A percentile compares a stretch with the other conserved stretches of the same genome.
Conservation (phyloP, 1,140 invertebrate genomes). For the Eufriesea mexicana region DNA sequence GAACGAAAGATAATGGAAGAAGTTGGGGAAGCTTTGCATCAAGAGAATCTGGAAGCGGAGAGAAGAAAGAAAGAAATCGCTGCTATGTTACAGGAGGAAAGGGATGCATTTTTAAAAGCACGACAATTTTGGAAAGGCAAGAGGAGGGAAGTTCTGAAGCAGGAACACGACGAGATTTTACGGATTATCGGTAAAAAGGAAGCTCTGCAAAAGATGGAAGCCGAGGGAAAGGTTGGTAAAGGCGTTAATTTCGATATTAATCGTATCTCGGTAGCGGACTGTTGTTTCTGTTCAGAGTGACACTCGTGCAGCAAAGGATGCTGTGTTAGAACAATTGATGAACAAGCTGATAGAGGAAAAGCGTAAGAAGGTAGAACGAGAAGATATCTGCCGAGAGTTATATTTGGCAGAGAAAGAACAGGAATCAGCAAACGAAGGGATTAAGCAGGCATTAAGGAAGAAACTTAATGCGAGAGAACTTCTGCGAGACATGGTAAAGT, state of each 20-base stretch:
- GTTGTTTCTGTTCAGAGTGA: not conserved
- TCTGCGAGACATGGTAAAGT: conserved; percentile 23
- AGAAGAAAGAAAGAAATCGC: not conserved
- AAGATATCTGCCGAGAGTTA: conserved; percentile 15
- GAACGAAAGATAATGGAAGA: conserved; percentile 50
- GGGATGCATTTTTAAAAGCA: conserved; percentile 25
- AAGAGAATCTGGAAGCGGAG: conserved; percentile 11
- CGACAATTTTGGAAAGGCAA: conserved; percentile 49
- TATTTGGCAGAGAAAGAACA: conserved; percentile 23
- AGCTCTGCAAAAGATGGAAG: conserved; percentile 5
- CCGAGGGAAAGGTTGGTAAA: conserved; percentile 24
- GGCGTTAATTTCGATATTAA: not conserved
- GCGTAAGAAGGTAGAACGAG: conserved; percentile 3
- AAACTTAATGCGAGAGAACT: not conserved
- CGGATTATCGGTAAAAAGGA: conserved; percentile 33
- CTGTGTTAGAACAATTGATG: not conserved
- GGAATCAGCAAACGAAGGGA: not conserved
- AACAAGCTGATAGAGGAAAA: conserved; percentile 13
- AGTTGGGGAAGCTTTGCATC: not conserved
- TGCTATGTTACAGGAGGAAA: conserved; percentile 33
- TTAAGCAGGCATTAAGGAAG: not conserved
- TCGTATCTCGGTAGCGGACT: not conserved
- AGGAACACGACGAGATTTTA: conserved; percentile 40
- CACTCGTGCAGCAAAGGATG: not conserved
- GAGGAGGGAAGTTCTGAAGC: conserved; percentile 22